Base-by-base conservation (phyloP, 2,113 vertebrate species). In the Bettongia penicillata region DNA sequence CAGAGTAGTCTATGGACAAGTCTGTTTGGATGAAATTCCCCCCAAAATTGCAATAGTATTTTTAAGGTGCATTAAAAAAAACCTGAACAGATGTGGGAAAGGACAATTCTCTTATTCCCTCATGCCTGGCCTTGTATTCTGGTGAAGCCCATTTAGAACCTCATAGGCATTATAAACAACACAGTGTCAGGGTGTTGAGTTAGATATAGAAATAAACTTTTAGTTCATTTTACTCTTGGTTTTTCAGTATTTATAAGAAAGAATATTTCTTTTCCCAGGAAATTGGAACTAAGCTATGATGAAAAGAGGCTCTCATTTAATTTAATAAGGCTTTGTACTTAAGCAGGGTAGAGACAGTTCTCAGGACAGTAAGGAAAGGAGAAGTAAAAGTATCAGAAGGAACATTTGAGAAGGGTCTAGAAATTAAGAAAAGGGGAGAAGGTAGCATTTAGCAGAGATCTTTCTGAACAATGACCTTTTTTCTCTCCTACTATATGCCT, bases 51-150 rank as follows among this genome's bases (percentile, higher is more conserved):
- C 91, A 96, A 48, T n/a, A 57, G 5, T 84, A 77, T 95, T 94
- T 89, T 96, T 93, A 57, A 96, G 77, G n/a, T 57, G 6, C 25
- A 90, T 96, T 31, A 94, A 96, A 53, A 43, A n/a, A 77, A 19
- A 89, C 77, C 53, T 24, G 68, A 19, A 57, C 28, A 91, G 49
- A 55, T 93, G 43, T 95, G 92, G 3, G 16, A 55, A 19, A 51
- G 93, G 57, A 47, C 11, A 93, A 23, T 0, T 0, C 53, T 0
- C 53, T 24, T 0, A 0, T 47, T 47, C n/a, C 51, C 9, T 68
- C 3, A 8, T 92, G 28, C 43, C 90, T 91, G n/a, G 57, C 25
- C 55, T 90, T 90, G 43, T 91, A 84, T 37, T 94, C 24, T 92
- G 57, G 91, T 68, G 53, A 43, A 89, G 1, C 8, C 55, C 50